Base-by-base conservation (phyloP, 2,888 invertebrate genomes). In the Ceraclea dissimilis region DNA sequence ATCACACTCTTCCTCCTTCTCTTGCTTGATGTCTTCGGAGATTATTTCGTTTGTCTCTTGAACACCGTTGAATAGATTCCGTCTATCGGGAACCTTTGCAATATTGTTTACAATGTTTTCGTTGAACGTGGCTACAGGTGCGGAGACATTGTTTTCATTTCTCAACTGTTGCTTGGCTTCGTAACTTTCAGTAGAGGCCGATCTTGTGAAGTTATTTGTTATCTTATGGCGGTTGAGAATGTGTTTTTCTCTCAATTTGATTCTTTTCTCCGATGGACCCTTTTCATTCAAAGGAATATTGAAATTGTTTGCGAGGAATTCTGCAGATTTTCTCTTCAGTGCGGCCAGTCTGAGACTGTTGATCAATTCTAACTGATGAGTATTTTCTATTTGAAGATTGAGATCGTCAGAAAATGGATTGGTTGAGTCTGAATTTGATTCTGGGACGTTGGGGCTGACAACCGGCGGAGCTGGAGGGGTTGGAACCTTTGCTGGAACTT, bases 291-390 rank as follows among this genome's bases (percentile, higher is more conserved):
- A 31, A 43, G 71, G 49, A 33, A 49, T 66, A 62, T 73, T 76
- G 62, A 74, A 77, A 59, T 70, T 74, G 64, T 73, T 75, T 62
- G 75, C 74, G 20, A 75, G 63, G 54, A 72, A 74, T 61, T 78
- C 76, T 34, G 75, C 75, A 4, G 77, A 77, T 67, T 76, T 78
- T 62, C 77, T 71, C 65, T 78, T 78, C 11, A 76, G 67, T 60
- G 68, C 71, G 63, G 71, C 76, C 53, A 76, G 67, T 63, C 72
- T 73, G 73, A 77, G 67, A 68, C 72, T 76, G 63, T 76, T 76
- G 62, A 76, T 70, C 51, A 76, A 72, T 62, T 76, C 69, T 62
- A 71, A 71, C 65, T 76, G 74, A 49, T 43, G 47, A 19, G 52
- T 51, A 43, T 51, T 33, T 39, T 54, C 52, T 19, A 51, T 22